A percentile compares a stretch with the other conserved stretches of the same genome.
Evolutionary conservation across 92 coral and sea anemone species (phyloP).

Genomic region (Phenganax subtilis): DNA sequence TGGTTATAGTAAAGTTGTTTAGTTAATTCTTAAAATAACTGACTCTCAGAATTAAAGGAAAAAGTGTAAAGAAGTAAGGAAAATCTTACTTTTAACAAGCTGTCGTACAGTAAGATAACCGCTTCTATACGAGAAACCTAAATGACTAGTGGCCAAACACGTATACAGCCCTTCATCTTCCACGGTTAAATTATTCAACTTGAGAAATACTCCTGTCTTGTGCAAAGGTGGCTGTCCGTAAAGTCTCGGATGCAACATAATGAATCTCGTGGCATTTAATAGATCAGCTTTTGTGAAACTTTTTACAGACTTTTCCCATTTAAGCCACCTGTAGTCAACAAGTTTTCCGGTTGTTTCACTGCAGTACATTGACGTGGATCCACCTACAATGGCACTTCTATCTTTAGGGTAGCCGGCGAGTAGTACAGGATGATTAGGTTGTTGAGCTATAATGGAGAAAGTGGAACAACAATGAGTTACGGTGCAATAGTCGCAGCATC

Average conservation of each 20-base stretch:
- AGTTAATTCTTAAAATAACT: no score
- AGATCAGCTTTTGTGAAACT: slow-evolving; percentile 3
- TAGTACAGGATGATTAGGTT: neutral
- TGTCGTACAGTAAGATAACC: slow-evolving; percentile 14
- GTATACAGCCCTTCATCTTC: slow-evolving; percentile 33
- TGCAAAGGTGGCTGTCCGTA: neutral
- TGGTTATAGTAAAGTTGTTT: no score
- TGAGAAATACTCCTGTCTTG: slow-evolving; percentile 15
- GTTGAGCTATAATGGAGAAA: neutral
- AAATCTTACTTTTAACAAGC: slow-evolving; percentile 14
- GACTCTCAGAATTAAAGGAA: no score
- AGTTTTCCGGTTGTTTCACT: slow-evolving; percentile 1
- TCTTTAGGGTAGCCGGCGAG: slow-evolving; percentile 34
- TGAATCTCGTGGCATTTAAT: neutral
- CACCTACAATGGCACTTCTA: slow-evolving; percentile 2
- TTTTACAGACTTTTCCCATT: slow-evolving; percentile 13
- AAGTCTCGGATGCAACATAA: neutral
- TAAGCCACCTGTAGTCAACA: slow-evolving; percentile 33
- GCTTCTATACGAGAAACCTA: slow-evolving; percentile 4
- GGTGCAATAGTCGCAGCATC: neutral
- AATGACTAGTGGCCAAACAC: slow-evolving; percentile 5
- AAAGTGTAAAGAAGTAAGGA: neutral
- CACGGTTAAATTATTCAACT: slow-evolving; percentile 4
- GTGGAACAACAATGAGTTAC: neutral
- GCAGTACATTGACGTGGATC: neutral